phyloP scores from a whole-genome alignment of 2,888 invertebrate genomes.

The Exephanes ischioxanthus region DNA sequence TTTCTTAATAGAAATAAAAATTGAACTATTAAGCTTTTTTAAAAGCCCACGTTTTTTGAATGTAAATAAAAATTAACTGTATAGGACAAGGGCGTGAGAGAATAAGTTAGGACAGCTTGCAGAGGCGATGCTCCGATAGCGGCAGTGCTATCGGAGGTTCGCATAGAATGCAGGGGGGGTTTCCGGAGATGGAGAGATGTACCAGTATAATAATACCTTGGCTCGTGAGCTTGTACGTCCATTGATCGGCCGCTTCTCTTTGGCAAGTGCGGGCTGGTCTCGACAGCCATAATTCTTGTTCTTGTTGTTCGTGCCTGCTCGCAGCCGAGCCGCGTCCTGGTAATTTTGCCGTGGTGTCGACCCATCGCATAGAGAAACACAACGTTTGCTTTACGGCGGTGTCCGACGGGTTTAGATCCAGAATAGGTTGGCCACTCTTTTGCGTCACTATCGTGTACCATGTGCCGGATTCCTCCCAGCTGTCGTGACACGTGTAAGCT shows the following conservation, averaged over 20 bases:
- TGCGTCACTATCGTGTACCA: slow-evolving; percentile 90
- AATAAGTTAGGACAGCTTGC: slow-evolving; percentile 47
- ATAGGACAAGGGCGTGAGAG: neutral
- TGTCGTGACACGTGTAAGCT: slow-evolving; percentile 91
- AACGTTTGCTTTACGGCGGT: slow-evolving; percentile 68
- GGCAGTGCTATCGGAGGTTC: neutral
- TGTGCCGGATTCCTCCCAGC: slow-evolving; percentile 89
- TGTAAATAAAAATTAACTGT: neutral
- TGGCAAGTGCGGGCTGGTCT: slow-evolving; percentile 80
- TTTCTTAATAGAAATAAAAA: slow-evolving; percentile 17
- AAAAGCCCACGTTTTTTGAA: no score
- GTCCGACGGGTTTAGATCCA: slow-evolving; percentile 70
- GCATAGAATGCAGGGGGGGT: neutral
- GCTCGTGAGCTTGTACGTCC: slow-evolving; percentile 80
- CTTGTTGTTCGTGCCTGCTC: slow-evolving; percentile 74
- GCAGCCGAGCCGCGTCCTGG: slow-evolving; percentile 73
- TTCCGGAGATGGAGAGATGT: slow-evolving; percentile 8
- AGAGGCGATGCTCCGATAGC: no score
- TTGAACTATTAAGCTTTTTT: neutral
- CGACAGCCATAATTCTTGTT: slow-evolving; percentile 80
- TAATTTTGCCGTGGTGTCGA: slow-evolving; percentile 73
- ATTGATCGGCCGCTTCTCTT: slow-evolving; percentile 76
- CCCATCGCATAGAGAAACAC: slow-evolving; percentile 82
- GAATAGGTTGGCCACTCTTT: slow-evolving; percentile 73
- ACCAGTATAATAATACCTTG: slow-evolving; percentile 77